Conservation (phyloP, 2,888 invertebrate species). For the Calephelis perditalis region DNA sequence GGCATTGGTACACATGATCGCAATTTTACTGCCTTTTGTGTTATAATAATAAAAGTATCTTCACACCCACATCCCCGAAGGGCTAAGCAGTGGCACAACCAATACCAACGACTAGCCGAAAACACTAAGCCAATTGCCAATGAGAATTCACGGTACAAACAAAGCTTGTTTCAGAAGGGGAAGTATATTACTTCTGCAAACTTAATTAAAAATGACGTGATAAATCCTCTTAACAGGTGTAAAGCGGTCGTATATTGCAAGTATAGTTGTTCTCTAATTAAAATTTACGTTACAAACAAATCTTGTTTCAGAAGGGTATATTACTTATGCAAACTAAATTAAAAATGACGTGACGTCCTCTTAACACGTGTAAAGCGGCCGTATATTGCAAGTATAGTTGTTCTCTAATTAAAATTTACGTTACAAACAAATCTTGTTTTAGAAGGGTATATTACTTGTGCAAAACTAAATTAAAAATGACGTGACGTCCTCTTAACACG, state of each 20-base stretch:
- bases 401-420: conserved; percentile 32
- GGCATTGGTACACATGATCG: too few species aligned
- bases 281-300: conserved; percentile 32
- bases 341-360: neutral
- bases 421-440: conserved; percentile 28
- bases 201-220: neutral
- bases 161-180: too few species aligned
- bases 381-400: conserved; percentile 13
- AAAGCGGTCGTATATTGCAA: conserved; percentile 16
- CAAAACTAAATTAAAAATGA: too few species aligned
- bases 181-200: too few species aligned
- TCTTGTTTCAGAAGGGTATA: conserved; percentile 23
- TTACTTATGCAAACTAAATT: too few species aligned
- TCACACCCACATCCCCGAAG: too few species aligned
- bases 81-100: too few species aligned
- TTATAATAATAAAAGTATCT: too few species aligned
- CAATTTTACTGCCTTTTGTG: too few species aligned
- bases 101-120: too few species aligned
- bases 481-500: neutral
- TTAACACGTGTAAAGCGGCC: neutral
- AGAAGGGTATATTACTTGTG: conserved; percentile 8
- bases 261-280: conserved; percentile 22
- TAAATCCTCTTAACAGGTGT: conserved; percentile 12
- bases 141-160: too few species aligned
- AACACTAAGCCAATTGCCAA: too few species aligned